Percentiles rank a stretch among this genome's conserved stretches.
phyloP scores from a whole-genome alignment of 2,113 vertebrate species.

The Xerus inauris region DNA sequence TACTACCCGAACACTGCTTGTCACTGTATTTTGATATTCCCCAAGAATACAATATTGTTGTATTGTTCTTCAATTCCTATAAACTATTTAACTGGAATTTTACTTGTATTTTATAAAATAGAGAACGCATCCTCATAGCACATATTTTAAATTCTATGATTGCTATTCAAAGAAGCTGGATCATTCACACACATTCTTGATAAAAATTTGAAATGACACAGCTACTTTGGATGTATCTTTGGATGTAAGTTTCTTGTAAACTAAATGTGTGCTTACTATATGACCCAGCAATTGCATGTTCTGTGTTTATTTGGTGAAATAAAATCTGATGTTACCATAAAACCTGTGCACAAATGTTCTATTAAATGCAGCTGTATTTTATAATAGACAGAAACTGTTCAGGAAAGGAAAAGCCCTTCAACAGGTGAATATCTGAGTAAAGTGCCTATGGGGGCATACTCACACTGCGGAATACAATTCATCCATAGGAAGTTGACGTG shows the following conservation, averaged over 20 bases:
- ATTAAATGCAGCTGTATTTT: neutral
- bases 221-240: neutral
- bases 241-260: neutral
- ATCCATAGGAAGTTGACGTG: neutral
- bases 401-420: neutral
- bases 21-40: neutral
- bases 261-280: neutral
- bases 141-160: neutral
- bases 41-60: neutral
- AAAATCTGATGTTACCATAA: neutral
- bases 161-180: neutral
- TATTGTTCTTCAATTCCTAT: neutral
- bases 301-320: neutral
- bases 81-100: neutral
- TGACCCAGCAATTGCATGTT: neutral
- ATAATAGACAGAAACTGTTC: neutral
- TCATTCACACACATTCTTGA: neutral
- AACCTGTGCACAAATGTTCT: neutral
- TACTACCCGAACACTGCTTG: neutral
- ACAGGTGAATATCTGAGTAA: neutral
- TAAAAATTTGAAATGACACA: neutral
- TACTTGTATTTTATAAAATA: neutral
- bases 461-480: neutral
- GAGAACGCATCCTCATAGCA: fast-evolving
- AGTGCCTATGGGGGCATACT: fast-evolving